Conservation (phyloP, 2,113 vertebrate species). For the Cyphomyrus discorhynchus region DNA sequence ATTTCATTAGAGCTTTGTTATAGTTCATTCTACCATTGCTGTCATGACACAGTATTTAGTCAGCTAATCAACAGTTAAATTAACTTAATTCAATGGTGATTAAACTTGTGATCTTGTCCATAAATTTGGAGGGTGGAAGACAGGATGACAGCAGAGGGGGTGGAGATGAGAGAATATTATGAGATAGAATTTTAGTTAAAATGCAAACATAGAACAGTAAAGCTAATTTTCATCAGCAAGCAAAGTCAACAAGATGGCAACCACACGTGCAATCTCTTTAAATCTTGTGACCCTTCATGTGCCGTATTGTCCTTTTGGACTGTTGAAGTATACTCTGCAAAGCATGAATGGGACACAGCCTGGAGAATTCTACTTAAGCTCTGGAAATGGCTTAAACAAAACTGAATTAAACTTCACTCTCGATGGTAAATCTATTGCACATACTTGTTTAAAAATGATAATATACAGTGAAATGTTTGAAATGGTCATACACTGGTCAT, state of each 20-base stretch:
- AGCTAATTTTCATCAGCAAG: not conserved
- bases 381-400: not conserved
- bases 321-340: not conserved
- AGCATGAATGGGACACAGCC: not conserved
- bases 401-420: not conserved
- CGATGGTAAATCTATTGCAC: not conserved
- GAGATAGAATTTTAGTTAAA: not conserved
- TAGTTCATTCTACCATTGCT: not conserved
- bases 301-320: not conserved
- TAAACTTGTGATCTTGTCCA: not conserved
- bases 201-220: not conserved
- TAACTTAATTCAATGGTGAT: constrained; percentile 4
- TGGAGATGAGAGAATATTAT: not conserved
- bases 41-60: constrained; percentile 8
- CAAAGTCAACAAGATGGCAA: not conserved
- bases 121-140: not conserved
- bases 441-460: not conserved
- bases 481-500: not conserved
- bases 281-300: not conserved
- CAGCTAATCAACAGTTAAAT: constrained; percentile 12
- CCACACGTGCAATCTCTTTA: not conserved
- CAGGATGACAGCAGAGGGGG: not conserved
- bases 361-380: not conserved
- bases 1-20: constrained; percentile 1
- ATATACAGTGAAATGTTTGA: not conserved